Evolutionary conservation across 2,888 invertebrate species (phyloP).

Genomic region (Sesamia inferens): DNA sequence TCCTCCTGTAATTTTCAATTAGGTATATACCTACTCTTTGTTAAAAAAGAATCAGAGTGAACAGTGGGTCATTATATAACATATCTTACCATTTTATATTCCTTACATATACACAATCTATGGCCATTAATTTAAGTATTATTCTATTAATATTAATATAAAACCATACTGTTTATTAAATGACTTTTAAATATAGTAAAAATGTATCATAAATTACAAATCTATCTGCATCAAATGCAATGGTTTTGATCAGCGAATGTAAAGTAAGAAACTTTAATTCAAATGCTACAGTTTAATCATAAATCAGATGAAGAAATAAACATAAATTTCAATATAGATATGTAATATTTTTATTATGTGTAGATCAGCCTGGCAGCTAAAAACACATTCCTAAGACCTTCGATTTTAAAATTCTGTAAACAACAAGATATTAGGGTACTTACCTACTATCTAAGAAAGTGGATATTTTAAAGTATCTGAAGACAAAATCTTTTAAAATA

Average conservation of each 20-base stretch:
- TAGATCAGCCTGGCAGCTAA: conserved; percentile 50
- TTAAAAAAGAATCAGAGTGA: conserved; percentile 6
- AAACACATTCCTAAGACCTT: conserved; percentile 44
- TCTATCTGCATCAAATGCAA: conserved; percentile 43
- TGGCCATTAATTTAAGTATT: conserved; percentile 63
- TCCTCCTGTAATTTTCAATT: not conserved
- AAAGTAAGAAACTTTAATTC: conserved; percentile 5
- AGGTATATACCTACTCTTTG: not conserved
- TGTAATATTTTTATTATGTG: conserved; percentile 33
- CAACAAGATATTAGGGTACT: not conserved
- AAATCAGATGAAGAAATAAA: conserved; percentile 33
- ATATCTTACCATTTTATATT: conserved; percentile 43
- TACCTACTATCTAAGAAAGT: not conserved
- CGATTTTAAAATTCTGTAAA: conserved; percentile 37
- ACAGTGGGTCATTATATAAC: conserved; percentile 11
- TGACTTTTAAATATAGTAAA: conserved; percentile 43
- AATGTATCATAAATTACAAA: conserved; percentile 28
- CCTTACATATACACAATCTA: conserved; percentile 64
- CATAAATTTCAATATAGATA: conserved; percentile 35
- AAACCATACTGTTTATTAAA: conserved; percentile 49
- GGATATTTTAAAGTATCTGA: not conserved
- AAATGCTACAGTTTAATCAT: conserved; percentile 36
- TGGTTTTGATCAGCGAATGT: conserved; percentile 43
- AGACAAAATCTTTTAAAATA: conserved; percentile 1
- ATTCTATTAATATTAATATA: conserved; percentile 41